Evolutionary conservation across 2,113 vertebrate species (phyloP).

Genomic region (Aramus guarauna): DNA sequence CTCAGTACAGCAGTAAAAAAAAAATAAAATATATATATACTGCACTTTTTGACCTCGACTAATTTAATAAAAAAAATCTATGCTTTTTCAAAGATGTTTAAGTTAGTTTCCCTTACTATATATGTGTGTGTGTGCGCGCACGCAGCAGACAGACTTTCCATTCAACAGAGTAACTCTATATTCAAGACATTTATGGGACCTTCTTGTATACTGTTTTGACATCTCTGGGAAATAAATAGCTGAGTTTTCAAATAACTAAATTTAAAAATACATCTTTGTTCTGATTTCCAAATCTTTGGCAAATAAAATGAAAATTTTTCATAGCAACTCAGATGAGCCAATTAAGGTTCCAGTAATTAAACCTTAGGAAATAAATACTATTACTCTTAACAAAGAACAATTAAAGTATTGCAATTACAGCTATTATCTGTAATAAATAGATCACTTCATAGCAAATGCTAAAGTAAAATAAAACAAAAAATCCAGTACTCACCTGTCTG

Average conservation of each 20-base stretch:
- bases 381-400: not conserved
- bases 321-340: not conserved
- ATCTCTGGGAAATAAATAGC: not conserved
- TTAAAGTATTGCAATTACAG: not conserved
- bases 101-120: not conserved
- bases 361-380: not conserved
- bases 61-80: not conserved
- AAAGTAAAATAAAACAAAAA: not conserved
- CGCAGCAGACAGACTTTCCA: not conserved
- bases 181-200: not conserved
- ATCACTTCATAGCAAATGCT: not conserved
- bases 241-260: not conserved
- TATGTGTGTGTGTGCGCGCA: too few relatives aligned
- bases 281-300: not conserved
- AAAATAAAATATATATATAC: too few relatives aligned
- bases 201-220: not conserved
- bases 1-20: not conserved
- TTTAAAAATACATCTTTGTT: not conserved
- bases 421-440: not conserved
- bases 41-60: not conserved
- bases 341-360: not conserved
- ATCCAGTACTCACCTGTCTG: conserved; percentile 82
- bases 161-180: not conserved
- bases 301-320: not conserved
- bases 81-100: not conserved